phyloP scores from a whole-genome alignment of 2,113 vertebrate genomes.

The Argyrosomus japonicus region DNA sequence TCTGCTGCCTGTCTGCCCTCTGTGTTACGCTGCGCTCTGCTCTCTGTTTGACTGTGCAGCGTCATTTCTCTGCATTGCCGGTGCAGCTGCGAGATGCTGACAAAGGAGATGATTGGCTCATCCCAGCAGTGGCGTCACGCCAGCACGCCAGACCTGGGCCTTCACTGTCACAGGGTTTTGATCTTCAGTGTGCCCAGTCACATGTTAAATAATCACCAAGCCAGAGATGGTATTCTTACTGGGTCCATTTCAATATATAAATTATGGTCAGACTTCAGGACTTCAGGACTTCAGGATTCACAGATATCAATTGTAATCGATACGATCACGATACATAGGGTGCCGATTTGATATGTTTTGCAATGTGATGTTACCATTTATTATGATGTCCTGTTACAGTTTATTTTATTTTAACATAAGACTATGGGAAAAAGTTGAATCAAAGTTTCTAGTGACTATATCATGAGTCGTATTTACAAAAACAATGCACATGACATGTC shows the following conservation, averaged over 20 bases:
- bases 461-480: no score
- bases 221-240: not conserved
- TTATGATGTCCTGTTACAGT: no score
- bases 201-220: not conserved
- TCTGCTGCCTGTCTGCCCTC: conserved; percentile 37
- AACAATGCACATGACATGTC: no score
- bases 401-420: no score
- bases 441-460: no score
- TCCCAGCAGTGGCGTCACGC: conserved; percentile 3
- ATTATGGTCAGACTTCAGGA: not conserved
- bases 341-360: no score
- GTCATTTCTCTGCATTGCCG: conserved; percentile 67
- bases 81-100: conserved; percentile 62
- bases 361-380: no score
- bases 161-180: not conserved
- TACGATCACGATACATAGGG: no score
- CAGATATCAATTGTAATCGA: not conserved
- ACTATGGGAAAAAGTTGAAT: no score
- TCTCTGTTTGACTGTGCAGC: conserved; percentile 25
- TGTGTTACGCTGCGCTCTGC: conserved; percentile 5
- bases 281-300: not conserved
- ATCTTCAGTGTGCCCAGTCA: conserved; percentile 4
- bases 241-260: not conserved
- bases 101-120: conserved; percentile 49
- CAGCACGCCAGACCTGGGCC: conserved; percentile 15